Base-by-base conservation (phyloP, 2,113 vertebrate genomes). In the Coreoperca whiteheadi region DNA sequence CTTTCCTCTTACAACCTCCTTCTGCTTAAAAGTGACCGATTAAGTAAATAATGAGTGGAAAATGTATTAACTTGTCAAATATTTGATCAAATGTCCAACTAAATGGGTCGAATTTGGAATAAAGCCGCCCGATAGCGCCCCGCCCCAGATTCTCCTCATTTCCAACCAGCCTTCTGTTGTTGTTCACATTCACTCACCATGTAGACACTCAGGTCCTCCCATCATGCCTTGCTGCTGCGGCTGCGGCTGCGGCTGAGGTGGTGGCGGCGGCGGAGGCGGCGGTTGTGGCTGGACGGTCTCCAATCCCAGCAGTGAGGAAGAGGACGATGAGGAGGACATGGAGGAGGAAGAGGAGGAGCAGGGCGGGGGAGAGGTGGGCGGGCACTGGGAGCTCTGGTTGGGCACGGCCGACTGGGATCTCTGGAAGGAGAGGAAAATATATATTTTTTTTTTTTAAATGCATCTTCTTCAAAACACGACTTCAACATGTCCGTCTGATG, bases 321-420 rank as follows among this genome's bases (percentile, higher is more conserved):
- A 95, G 50, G 95, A 95, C 10, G 95, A 96, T 0, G 95, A 95
- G 3, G 94, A 95, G n/a, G 95, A 95, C 81, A 94, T 92, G 69
- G 95, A 95, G 54, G 95, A 95, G 41, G 94, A 94, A 64, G 95
- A 82, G 86, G 95, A 95, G 34, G 95, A 95, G 77, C 94, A 95
- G 18, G 95, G 94, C 1, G 95, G 92, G 18, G 95, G 94, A 28
- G 95, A 95, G 30, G 86, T 79, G 3, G 94, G 94, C 0, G 94
- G 94, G 76, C 95, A 95, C 92, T 96, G 95, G 70, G 95, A 96
- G 87, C 96, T 96, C 93, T 96, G 95, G 88, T 91, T 95, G 77
- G 95, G 95, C 60, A 96, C 92, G 10, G 94, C 95, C 0, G 95
- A 95, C 88, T 95, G 95, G 70, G 95, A 94, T 74, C 94, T 95